Conservation (phyloP, 2,888 invertebrate species). For the Synanthedon andrenaeformis region DNA sequence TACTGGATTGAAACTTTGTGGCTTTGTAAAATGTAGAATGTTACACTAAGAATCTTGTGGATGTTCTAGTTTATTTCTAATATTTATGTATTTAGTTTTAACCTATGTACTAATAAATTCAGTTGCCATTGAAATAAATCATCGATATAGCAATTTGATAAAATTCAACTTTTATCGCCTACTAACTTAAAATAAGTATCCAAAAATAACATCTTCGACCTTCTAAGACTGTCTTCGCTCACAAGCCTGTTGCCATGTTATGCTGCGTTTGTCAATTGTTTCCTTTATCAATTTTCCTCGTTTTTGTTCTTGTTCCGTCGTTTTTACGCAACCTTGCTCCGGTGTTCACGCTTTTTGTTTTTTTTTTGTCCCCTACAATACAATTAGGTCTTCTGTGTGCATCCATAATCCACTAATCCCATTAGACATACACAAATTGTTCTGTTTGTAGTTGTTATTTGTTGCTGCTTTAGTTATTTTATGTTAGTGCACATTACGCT, state of each 20-base stretch:
- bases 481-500: neutral
- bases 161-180: no score
- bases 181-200: neutral
- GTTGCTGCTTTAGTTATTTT: constrained; percentile 2
- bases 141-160: no score
- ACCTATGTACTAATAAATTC: no score
- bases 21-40: no score
- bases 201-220: constrained; percentile 1
- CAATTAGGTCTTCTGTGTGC: constrained; percentile 17
- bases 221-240: constrained; percentile 14
- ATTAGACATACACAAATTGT: constrained; percentile 18
- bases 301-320: constrained; percentile 10
- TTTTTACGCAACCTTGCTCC: constrained; percentile 12
- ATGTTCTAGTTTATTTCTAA: no score
- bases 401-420: constrained; percentile 20
- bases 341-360: constrained; percentile 11
- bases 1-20: no score
- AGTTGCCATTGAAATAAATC: no score
- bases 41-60: no score
- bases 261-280: constrained; percentile 14
- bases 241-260: constrained; percentile 11
- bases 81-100: no score
- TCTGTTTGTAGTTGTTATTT: constrained; percentile 14
- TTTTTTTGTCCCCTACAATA: constrained; percentile 16
- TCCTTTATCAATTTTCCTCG: constrained; percentile 9